phyloP scores from a whole-genome alignment of 2,797 vertebrate species.

The Merluccius polli region DNA sequence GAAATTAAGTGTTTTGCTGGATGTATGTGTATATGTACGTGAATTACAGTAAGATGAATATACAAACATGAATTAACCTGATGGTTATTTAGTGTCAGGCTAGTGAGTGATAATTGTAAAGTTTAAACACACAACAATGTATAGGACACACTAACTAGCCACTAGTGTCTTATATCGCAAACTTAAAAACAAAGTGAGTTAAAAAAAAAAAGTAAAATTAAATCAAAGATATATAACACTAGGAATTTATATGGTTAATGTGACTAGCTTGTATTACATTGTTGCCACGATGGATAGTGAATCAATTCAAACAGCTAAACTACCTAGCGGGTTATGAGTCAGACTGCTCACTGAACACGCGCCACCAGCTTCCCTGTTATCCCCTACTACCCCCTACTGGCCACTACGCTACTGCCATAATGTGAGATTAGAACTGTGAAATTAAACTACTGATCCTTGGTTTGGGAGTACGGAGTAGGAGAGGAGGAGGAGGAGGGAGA shows the following conservation, averaged over 20 bases:
- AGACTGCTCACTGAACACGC: background rate
- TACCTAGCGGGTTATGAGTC: background rate
- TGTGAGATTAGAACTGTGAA: background rate
- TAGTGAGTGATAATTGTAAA: conserved; percentile 20
- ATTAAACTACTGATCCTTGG: background rate
- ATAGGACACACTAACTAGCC: conserved; percentile 29
- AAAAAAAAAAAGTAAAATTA: conserved; percentile 5
- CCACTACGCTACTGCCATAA: background rate
- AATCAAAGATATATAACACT: background rate
- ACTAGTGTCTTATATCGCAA: conserved; percentile 20
- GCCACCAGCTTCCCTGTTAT: background rate
- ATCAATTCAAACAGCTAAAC: background rate
- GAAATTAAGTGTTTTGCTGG: conserved; percentile 1
- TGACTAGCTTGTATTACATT: conserved; percentile 2
- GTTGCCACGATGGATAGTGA: background rate
- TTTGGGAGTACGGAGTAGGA: background rate
- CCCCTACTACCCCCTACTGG: background rate
- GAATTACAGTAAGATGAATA: conserved; percentile 16
- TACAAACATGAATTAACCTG: background rate
- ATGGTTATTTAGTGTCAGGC: conserved; percentile 28
- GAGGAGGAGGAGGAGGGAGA: background rate
- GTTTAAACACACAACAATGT: conserved; percentile 24
- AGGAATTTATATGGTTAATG: background rate
- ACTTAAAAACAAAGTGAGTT: conserved; percentile 15
- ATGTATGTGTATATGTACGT: background rate